Evolutionary conservation across 2,888 invertebrate species (phyloP), one percentile per base, ranked within the genome.

Genomic region (Harpagoxenus sublaevis): DNA sequence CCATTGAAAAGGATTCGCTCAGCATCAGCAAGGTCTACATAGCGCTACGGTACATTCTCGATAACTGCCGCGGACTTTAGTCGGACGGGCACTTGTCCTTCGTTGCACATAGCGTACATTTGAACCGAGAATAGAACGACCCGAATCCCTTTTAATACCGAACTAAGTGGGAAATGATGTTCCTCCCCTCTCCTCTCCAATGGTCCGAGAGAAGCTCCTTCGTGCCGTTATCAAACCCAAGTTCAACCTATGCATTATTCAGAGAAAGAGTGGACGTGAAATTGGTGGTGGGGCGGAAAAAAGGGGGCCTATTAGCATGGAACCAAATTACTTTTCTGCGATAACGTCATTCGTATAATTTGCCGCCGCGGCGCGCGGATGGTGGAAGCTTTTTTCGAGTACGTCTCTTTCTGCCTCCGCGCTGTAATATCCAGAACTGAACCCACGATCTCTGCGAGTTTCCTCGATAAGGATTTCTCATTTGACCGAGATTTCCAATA

Each of bases 271-370:
- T 81, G 83, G 88, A 81, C 70, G 77, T 60, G 55, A 62, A 51
- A 68, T 55, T 35, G 55, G 73, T 60, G 85, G 84, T 81, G 82
- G 86, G 84, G 85, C 75, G 63, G 68, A 84, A 83, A 82, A 88
- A 90, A 87, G 82, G 82, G 87, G 88, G 90, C 91, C 92, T 93
- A 93, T 93, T 94, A 93, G 93, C 94, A 93, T 93, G 90, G 91
- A 91, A 90, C 92, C 91, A 93, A 93, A 93, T 94, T 94, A 93
- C 93, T 92, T 92, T 93, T 91, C 90, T 89, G 88, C 90, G 92
- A 93, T 93, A 93, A 93, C 91, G 91, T 91, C 90, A 87, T 91
- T 90, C 91, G 91, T 91, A 92, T 89, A 90, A 91, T 91, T 92
- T 89, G 89, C 91, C 87, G 51, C 70, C 65, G 84, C 84, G 63